Evolutionary conservation across 2,888 invertebrate genomes (phyloP), one percentile per base, ranked within the genome.

Genomic region (Amphiduros pacificus): DNA sequence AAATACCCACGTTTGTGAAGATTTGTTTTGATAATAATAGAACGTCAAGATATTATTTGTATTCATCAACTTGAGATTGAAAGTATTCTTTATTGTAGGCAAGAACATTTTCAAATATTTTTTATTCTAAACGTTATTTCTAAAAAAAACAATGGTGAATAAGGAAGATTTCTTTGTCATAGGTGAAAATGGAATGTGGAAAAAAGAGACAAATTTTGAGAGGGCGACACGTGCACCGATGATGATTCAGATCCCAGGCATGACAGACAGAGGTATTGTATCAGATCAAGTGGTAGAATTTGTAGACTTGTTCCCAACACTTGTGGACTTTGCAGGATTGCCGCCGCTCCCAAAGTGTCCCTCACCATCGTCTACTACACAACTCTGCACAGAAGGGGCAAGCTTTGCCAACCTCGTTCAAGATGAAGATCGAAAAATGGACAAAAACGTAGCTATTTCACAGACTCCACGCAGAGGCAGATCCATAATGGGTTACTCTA

Each of bases 341-440:
- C 54, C 54, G 2, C 20, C 28, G 1, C 29, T 64, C 1, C 31
- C 44, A 1, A 3, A 27, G 14, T 64, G 64, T 48, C 64, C 53
- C 17, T 6, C 14, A 31, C 56, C 50, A 26, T 64, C 67, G 1
- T 32, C 41, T 28, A 51, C 29, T 17, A 41, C 68, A 2, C 28
- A 17, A n/a, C 59, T 69, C 4, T 74, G 74, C 49, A 58, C 65
- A 9, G 73, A 73, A 61, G 73, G 73, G 2, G 50, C 58, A 24
- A 72, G 72, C 53, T 56, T 74, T 26, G 48, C 70, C 26, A 67
- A 70, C 1, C 48, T 74, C 5, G 65, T 71, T 5, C 5, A 29
- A 4, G 29, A 61, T 17, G 62, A 64, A 9, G 9, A 9, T 6
- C 40, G 52, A 6, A 54, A 32, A 27, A 63, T 65, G 65, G 63